A percentile compares a stretch with the other conserved stretches of the same genome.
Conservation (phyloP, 2,113 vertebrate species). For the Fulica atra region DNA sequence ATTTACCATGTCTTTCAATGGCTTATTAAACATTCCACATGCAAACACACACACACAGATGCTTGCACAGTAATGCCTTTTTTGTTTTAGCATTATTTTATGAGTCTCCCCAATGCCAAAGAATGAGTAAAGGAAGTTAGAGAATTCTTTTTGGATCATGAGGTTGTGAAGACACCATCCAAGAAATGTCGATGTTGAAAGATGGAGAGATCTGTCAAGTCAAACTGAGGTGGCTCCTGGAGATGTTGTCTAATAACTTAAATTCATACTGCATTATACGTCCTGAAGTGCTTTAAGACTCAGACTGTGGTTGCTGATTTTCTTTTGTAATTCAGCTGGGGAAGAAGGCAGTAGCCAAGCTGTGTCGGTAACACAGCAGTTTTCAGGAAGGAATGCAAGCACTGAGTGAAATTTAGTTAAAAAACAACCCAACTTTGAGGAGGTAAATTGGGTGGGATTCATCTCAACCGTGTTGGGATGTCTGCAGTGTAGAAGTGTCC, state of each 20-base stretch:
- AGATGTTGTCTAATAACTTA: background rate
- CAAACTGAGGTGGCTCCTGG: background rate
- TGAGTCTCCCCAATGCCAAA: background rate
- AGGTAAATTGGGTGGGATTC: background rate
- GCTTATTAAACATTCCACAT: background rate
- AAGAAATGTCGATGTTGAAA: background rate
- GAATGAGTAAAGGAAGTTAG: background rate
- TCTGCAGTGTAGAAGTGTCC: background rate
- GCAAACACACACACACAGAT: background rate
- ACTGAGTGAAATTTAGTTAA: background rate
- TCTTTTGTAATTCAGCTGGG: background rate
- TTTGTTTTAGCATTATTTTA: background rate
- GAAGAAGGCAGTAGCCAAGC: background rate
- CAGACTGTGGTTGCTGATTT: background rate
- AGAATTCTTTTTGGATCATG: conserved; percentile 11
- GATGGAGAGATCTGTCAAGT: background rate
- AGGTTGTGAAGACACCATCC: background rate
- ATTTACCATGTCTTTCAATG: background rate
- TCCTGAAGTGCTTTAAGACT: background rate
- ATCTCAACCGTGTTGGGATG: background rate
- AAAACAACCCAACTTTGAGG: background rate
- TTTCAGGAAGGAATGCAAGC: conserved; percentile 7
- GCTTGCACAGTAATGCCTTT: background rate
- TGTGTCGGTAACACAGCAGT: background rate
- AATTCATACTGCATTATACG: background rate